Base-by-base conservation (phyloP, 2,888 invertebrate species). In the Liodrosophila aerea region DNA sequence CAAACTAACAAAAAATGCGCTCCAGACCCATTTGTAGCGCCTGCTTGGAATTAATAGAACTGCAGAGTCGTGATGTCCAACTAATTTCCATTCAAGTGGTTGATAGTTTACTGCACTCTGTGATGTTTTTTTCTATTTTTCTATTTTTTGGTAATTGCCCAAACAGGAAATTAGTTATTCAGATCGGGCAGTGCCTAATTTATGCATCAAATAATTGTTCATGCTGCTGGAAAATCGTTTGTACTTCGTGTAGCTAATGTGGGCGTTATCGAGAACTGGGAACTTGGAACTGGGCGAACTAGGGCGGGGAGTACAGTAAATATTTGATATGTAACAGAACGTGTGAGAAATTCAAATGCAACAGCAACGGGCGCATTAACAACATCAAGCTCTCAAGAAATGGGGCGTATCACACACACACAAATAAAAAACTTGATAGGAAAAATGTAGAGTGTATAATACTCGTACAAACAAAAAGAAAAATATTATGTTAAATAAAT, bases 151-250 rank as follows among this genome's bases (percentile, higher is more conserved):
- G 78, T 80, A 83, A 83, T 78, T 85, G 81, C 60, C 66, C 58
- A 27, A 49, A 59, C 76, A 85, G 85, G 76, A 82, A 82, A 82
- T 82, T 82, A 85, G 69, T 75, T 70, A 82, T 85, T 82, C 82
- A 82, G 51, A 39, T 58, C 78, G 62, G 59, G 39, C 39, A 52
- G 45, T 40, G 69, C 50, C 44, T 85, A 78, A 80, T 76, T 76
- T 76, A 78, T 82, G 83, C 83, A 39, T 44, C 69, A 49, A 22
- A 63, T 78, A 82, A 78, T 78, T 78, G 77, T 78, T 82, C 68
- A 62, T 76, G 73, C 63, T 69, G 75, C 78, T 73, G 78, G 76
- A 76, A 78, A 78, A 83, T 76, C 64, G 74, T 56, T 76, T 74
- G 61, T 41, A 47, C 40, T 36, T 57, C 43, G 45, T 61, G 63